phyloP scores from a whole-genome alignment of 2,888 invertebrate genomes.

The Synanthedon vespiformis region DNA sequence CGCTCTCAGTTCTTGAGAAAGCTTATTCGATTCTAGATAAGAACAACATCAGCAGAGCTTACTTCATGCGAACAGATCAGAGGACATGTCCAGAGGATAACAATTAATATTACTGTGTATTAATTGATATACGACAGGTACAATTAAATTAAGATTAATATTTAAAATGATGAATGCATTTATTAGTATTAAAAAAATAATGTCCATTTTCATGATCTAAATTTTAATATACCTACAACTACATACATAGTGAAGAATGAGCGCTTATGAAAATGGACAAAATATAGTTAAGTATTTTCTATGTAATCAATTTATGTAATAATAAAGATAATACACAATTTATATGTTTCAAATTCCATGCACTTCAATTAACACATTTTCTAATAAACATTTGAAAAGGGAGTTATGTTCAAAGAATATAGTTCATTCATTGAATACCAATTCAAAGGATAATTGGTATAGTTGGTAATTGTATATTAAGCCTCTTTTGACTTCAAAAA shows the following conservation, averaged over 20 bases:
- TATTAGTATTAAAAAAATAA: slow-evolving; percentile 5
- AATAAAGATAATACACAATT: too few relatives aligned
- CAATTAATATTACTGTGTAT: slow-evolving; percentile 7
- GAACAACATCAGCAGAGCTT: slow-evolving; percentile 68
- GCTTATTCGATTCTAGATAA: slow-evolving; percentile 70
- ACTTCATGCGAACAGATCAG: slow-evolving; percentile 74
- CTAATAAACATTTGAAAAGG: too few relatives aligned
- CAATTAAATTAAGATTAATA: neutral
- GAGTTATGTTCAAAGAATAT: too few relatives aligned
- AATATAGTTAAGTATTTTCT: slow-evolving; percentile 1
- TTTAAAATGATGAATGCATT: slow-evolving; percentile 2
- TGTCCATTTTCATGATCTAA: slow-evolving; percentile 29
- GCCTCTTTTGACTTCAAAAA: too few relatives aligned
- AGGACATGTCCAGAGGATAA: slow-evolving; percentile 56
- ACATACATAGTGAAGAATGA: neutral
- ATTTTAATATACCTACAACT: neutral
- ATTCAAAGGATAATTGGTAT: too few relatives aligned
- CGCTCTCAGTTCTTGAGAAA: slow-evolving; percentile 66
- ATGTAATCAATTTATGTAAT: too few relatives aligned
- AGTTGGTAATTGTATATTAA: too few relatives aligned
- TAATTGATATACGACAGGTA: neutral
- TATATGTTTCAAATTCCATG: too few relatives aligned
- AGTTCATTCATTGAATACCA: too few relatives aligned
- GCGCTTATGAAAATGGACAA: slow-evolving; percentile 27
- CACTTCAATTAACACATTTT: too few relatives aligned